These are phyloP conservation scores for Diogma glabrata DNA, from an alignment of 2,888 invertebrate genomes.

Conservation along the genomic window DNA sequence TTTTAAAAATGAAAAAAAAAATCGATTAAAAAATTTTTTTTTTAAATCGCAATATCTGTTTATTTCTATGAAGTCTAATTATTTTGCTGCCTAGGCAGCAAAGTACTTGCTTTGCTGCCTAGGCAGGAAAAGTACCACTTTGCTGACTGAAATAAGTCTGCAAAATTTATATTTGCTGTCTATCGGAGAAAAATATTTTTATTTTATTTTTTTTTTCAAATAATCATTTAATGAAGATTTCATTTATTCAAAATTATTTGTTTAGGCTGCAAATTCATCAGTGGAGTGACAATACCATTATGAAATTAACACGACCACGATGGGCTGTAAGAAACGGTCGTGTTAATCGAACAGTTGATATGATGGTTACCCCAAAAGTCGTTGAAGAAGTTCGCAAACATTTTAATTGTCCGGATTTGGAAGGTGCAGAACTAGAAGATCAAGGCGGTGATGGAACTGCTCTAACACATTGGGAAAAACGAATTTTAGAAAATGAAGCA, in stretches of 20 bases:
- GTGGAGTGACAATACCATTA: constrained; percentile 86
- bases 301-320: constrained; percentile 50
- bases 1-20: too few species aligned
- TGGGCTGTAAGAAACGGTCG: constrained; percentile 75
- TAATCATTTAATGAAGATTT: too few species aligned
- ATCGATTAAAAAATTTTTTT: too few species aligned
- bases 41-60: too few species aligned
- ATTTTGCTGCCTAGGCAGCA: too few species aligned
- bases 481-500: constrained; percentile 98
- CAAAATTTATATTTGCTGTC: too few species aligned
- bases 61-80: too few species aligned
- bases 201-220: too few species aligned
- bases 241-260: neutral
- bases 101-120: too few species aligned
- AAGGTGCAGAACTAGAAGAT: constrained; percentile 96
- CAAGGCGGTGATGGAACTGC: constrained; percentile 97
- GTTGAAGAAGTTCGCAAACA: constrained; percentile 74
- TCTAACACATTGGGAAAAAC: constrained; percentile 97
- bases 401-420: constrained; percentile 75
- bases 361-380: constrained; percentile 88
- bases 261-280: constrained; percentile 77
- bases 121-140: too few species aligned
- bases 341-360: constrained; percentile 62
- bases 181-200: too few species aligned
- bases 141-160: too few species aligned